Percentiles rank a stretch among this genome's conserved stretches.
These are phyloP conservation scores for Calycopis cecrops DNA, from an alignment of 1,140 invertebrate genomes.

Conservation along the genomic window DNA sequence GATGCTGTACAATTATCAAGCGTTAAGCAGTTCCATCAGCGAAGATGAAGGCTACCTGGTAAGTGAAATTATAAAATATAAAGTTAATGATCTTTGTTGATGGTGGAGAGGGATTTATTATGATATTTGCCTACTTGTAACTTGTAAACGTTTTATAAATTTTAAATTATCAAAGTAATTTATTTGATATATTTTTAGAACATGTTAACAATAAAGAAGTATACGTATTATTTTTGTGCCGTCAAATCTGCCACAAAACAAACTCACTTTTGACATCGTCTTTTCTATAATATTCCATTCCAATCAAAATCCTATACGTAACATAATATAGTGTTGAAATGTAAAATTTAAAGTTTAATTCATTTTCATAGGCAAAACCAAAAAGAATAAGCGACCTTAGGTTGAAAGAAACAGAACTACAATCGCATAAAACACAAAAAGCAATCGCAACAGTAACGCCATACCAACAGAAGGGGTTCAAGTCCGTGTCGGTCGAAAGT, in stretches of 20 bases:
- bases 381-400: conserved; percentile 61
- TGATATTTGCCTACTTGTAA: background rate
- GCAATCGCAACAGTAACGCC: conserved; percentile 72
- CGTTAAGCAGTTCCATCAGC: conserved; percentile 69
- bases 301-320: too few relatives aligned
- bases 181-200: too few relatives aligned
- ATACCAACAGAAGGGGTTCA: conserved; percentile 67
- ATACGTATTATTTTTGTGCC: too few relatives aligned
- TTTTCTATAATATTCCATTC: conserved; percentile 13
- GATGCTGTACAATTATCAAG: conserved; percentile 75
- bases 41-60: conserved; percentile 72
- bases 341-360: conserved; percentile 8
- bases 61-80: background rate
- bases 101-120: background rate
- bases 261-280: conserved; percentile 15
- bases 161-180: too few relatives aligned
- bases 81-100: background rate
- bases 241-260: conserved; percentile 4
- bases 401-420: conserved; percentile 53
- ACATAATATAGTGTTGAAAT: too few relatives aligned
- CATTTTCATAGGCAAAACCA: conserved; percentile 55
- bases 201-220: too few relatives aligned
- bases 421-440: conserved; percentile 63
- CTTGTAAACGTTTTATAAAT: too few relatives aligned
- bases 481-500: conserved; percentile 59